Base-by-base conservation (phyloP, 2,797 vertebrate species). In the Silurus lanzhouensis region DNA sequence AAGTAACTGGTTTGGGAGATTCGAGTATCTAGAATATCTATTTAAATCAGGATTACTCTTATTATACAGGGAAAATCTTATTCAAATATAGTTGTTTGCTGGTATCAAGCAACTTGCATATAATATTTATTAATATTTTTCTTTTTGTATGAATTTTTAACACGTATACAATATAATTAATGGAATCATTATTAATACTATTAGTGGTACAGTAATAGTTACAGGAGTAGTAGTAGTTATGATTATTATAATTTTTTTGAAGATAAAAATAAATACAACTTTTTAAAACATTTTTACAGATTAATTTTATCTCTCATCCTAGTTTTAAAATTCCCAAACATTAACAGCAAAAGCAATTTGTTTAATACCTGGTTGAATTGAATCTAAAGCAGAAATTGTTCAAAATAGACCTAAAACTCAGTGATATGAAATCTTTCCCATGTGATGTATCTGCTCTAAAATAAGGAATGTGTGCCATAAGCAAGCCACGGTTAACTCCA, bases 401-500 rank as follows among this genome's bases (percentile, higher is more conserved):
- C 48, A 70, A 17, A 85, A 82, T 81, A 84, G 55, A 22, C 20
- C n/a, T 82, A 84, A n/a, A 87, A 81, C 61, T 85, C 77, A 77
- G 27, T 52, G 84, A 84, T 67, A 46, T 57, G 77, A 72, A 82
- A 78, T 72, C 46, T 76, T 82, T 90, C 83, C 90, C 87, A 90
- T 86, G 87, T 87, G 83, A 81, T 74, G 88, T 68, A 77, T 88
- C 91, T 91, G 86, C 84, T 87, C 77, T 84, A 63, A 76, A 88
- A 82, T 80, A 75, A 75, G 84, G 72, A 87, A 83, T 85, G 72
- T 81, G 83, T 64, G 79, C 80, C 90, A 76, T 85, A 90, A 90
- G 87, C 76, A 83, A 86, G 88, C 81, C 89, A 85, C 83, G 72
- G 88, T 92, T 86, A 90, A 92, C 48, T 52, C 48, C 31, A 31